Percentiles rank a stretch among this genome's conserved stretches.
These are phyloP conservation scores for Criorhina ranunculi DNA, from an alignment of 2,888 invertebrate genomes.

Conservation along the genomic window DNA sequence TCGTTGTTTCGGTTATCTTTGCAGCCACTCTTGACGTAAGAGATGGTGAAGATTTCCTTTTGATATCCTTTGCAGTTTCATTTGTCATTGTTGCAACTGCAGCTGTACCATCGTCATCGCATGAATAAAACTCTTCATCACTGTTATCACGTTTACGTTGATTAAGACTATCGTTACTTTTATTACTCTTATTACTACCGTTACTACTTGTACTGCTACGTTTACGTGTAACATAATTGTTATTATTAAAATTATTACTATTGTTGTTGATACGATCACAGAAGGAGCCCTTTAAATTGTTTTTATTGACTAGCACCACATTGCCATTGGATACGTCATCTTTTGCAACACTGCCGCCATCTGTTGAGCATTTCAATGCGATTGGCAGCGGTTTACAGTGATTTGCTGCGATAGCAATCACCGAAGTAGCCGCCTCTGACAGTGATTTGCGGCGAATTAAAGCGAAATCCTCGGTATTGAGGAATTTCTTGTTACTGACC, in stretches of 20 bases:
- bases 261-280: constrained; percentile 77
- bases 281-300: constrained; percentile 78
- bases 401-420: constrained; percentile 79
- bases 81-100: constrained; percentile 1
- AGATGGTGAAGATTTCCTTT: constrained; percentile 80
- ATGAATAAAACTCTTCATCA: constrained; percentile 71
- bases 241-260: constrained; percentile 57
- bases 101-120: constrained; percentile 56
- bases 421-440: constrained; percentile 79
- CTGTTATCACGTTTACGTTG: constrained; percentile 43
- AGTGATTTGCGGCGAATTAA: constrained; percentile 81
- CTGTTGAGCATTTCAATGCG: constrained; percentile 78
- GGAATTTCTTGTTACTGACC: constrained; percentile 80
- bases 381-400: constrained; percentile 79
- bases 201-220: constrained; percentile 67
- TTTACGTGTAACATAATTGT: constrained; percentile 59
- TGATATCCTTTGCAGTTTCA: constrained; percentile 42
- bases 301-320: constrained; percentile 80
- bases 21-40: constrained; percentile 83
- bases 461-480: constrained; percentile 81
- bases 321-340: constrained; percentile 79
- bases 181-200: constrained; percentile 58
- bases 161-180: constrained; percentile 48
- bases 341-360: constrained; percentile 73
- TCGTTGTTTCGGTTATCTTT: constrained; percentile 82